Evolutionary conservation across 2,888 invertebrate genomes (phyloP), one percentile per base, ranked within the genome.

Genomic region (Endotricha flammealis): DNA sequence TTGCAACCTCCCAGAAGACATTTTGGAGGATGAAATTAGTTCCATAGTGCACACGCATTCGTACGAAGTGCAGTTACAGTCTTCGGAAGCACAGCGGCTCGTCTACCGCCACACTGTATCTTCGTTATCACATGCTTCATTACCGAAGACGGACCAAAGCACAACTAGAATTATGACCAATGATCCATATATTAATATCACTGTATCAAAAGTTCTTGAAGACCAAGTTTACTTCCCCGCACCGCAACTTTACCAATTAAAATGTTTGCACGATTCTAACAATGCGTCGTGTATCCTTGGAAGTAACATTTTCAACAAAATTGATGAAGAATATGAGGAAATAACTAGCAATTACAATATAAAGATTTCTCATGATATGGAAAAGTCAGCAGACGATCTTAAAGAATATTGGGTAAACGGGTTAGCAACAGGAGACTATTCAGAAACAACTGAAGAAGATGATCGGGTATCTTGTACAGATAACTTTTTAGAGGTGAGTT

Each of bases 161-260:
- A 89, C 88, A 22, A 78, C 88, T 9, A 76, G 89, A 36, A 80
- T 83, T 28, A 58, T 91, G 49, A 81, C 66, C 17, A 90, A 90
- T 52, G 87, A 91, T 46, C 88, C 88, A 8, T 81, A 78, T 39
- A 91, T 88, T 50, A 83, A 86, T 38, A 88, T 87, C 0, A 86
- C 89, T 0, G 78, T 91, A 25, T 80, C 90, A 8, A 88, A 81
- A 60, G 57, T 91, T 4, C 88, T 90, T 0, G 79, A 82, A 17
- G 73, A 69, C 23, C 66, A 78, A 36, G 78, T 89, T 42, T 92
- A 89, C 66, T 92, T 92, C 53, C 92, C 92, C 1, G 83, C 91
- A 0, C 82, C 87, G 4, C 79, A 82, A 12, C 59, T 91, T 9
- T 90, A 83, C 65, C 46, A 77, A 57, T 53, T 81, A 49, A 59